These are phyloP conservation scores for Mythimna ferrago DNA, from an alignment of 2,888 invertebrate genomes.

Conservation along the genomic window DNA sequence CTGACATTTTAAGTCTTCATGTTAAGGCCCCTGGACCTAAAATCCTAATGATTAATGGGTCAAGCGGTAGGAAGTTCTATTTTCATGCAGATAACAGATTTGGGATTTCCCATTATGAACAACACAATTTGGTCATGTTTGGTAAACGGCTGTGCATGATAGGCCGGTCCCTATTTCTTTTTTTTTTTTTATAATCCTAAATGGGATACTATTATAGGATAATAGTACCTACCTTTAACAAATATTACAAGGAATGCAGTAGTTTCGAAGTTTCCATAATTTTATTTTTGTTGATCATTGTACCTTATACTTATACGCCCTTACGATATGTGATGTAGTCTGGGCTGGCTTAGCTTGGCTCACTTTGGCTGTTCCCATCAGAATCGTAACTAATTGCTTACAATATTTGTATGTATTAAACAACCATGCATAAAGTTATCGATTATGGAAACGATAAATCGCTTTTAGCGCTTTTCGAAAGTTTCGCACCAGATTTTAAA, in stretches of 20 bases:
- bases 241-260: not conserved
- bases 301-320: no score
- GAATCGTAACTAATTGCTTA: not conserved
- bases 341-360: not conserved
- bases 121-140: constrained; percentile 4
- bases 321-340: not conserved
- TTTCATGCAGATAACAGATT: not conserved
- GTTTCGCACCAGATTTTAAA: not conserved
- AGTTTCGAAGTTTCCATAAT: not conserved
- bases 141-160: not conserved
- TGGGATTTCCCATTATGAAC: not conserved
- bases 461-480: not conserved
- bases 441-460: not conserved
- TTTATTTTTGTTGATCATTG: not conserved
- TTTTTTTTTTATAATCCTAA: not conserved
- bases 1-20: no score
- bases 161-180: not conserved
- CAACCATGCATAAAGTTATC: not conserved
- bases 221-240: no score
- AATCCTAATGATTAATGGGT: not conserved
- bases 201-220: not conserved
- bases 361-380: not conserved
- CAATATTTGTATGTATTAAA: not conserved
- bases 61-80: not conserved
- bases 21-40: not conserved